A percentile compares a stretch with the other conserved stretches of the same genome.
phyloP scores from a whole-genome alignment of 2,888 invertebrate genomes.

The Nemoura dubitans region DNA sequence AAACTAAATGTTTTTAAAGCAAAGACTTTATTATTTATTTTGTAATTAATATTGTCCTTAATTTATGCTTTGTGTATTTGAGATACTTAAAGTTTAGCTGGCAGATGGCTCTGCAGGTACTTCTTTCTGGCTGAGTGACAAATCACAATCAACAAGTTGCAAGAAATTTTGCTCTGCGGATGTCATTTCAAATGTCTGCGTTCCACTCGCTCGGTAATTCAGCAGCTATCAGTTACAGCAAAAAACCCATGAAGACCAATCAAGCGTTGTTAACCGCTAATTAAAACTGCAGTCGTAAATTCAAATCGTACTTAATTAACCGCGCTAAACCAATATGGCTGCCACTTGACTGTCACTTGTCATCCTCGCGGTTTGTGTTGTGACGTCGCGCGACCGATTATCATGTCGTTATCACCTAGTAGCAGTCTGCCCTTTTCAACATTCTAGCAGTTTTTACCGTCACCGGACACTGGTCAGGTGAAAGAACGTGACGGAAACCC shows the following conservation, averaged over 20 bases:
- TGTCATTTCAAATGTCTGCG: neutral
- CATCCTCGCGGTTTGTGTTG: neutral
- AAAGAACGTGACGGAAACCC: neutral
- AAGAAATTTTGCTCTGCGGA: neutral
- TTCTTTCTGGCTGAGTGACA: neutral
- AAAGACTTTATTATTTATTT: too few species aligned
- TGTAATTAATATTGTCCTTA: too few species aligned
- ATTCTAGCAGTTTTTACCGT: neutral
- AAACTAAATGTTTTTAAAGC: too few species aligned
- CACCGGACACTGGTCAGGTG: neutral
- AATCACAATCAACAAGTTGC: neutral
- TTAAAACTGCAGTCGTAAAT: neutral
- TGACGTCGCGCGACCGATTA: neutral
- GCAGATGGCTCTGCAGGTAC: neutral
- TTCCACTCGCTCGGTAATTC: neutral
- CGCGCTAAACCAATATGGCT: neutral
- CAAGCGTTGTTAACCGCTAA: neutral
- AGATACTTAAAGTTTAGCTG: neutral
- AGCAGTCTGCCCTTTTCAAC: neutral
- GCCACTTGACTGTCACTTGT: neutral
- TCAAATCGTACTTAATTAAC: neutral
- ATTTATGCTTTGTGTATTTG: neutral
- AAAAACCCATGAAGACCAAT: neutral
- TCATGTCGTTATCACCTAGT: neutral
- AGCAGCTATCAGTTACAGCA: neutral